A percentile compares a stretch with the other conserved stretches of the same genome.
Evolutionary conservation across 1,140 invertebrate species (phyloP).

Genomic region (Pygmarrhopalites habei): DNA sequence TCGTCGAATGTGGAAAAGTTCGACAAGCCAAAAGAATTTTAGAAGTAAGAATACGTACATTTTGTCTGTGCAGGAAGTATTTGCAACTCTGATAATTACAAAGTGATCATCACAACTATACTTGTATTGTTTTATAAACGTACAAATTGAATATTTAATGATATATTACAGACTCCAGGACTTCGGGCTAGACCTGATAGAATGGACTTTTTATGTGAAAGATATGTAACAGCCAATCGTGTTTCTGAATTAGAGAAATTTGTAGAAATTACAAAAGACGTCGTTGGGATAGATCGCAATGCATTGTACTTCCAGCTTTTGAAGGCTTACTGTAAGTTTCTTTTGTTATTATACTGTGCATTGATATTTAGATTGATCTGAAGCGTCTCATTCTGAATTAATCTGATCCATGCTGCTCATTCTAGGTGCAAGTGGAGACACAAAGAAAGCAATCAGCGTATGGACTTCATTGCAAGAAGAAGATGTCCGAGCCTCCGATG

Average conservation of each 20-base stretch:
- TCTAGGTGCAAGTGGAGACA: constrained; percentile 48
- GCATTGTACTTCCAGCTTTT: constrained; percentile 67
- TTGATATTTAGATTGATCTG: too few species aligned
- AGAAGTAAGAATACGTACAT: constrained; percentile 47
- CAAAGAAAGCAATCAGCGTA: constrained; percentile 62
- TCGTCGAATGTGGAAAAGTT: constrained; percentile 66
- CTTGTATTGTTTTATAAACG: neutral
- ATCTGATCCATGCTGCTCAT: neutral
- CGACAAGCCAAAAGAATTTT: constrained; percentile 72
- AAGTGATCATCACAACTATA: neutral
- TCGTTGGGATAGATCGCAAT: constrained; percentile 63
- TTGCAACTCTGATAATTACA: neutral
- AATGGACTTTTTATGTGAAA: constrained; percentile 52
- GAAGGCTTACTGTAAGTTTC: constrained; percentile 55
- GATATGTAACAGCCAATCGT: constrained; percentile 54
- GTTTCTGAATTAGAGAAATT: constrained; percentile 62
- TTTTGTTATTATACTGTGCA: neutral
- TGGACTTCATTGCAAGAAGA: constrained; percentile 78
- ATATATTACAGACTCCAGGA: constrained; percentile 57
- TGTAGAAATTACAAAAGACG: constrained; percentile 63
- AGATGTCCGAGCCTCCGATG: constrained; percentile 57
- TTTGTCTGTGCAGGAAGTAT: neutral
- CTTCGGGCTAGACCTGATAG: constrained; percentile 53
- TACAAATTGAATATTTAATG: neutral
- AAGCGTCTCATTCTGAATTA: too few species aligned